Evolutionary conservation across 1,140 invertebrate genomes (phyloP), one percentile per base, ranked within the genome.

Genomic region (Thereuonema tuberculata): DNA sequence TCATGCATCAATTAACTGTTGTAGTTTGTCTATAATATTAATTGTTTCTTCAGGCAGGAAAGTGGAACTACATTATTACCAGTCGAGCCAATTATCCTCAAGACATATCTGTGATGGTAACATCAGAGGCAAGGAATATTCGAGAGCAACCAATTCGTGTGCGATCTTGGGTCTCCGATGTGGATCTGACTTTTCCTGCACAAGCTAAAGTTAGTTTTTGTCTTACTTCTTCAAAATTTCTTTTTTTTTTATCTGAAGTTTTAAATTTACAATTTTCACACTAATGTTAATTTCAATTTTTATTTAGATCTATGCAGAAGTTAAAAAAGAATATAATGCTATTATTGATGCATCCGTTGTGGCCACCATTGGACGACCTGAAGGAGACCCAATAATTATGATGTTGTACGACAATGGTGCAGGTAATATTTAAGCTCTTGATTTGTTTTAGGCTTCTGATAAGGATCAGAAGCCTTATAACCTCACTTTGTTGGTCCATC

Each of bases 341-440:
- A 26, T 60, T 21, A 46, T 60, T 28, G 59, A 37, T 28, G 59
- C 59, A 15, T 37, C 49, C 9, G 59, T 60, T 2, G 29, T 55
- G 9, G 48, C 49, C 14, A 54, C 59, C 2, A 46, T 60, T 31
- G 59, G 20, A 31, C 9, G 59, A 9, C 59, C 59, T 5, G 12
- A 2, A 9, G 59, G 59, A 17, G 59, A 60, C 3, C 59, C 59
- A 2, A 20, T 21, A 2, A 25, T 60, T n/a, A 53, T 60, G 50
- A 53, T 60, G 48, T 26, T 60, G 24, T 60, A 56, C 25, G 59
- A 60, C 27, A 60, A 60, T 53, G 59, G 59, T 31, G n/a, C 9
- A 26, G 57, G 57, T 59, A n/a, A 5, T n/a, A 12, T 5, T n/a
- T 57, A 37, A 37, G n/a, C n/a, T n/a, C n/a, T n/a, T n/a, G n/a